These are phyloP conservation scores for Cremastobaeus sp. DNA, from an alignment of 2,888 invertebrate species.

Conservation along the genomic window DNA sequence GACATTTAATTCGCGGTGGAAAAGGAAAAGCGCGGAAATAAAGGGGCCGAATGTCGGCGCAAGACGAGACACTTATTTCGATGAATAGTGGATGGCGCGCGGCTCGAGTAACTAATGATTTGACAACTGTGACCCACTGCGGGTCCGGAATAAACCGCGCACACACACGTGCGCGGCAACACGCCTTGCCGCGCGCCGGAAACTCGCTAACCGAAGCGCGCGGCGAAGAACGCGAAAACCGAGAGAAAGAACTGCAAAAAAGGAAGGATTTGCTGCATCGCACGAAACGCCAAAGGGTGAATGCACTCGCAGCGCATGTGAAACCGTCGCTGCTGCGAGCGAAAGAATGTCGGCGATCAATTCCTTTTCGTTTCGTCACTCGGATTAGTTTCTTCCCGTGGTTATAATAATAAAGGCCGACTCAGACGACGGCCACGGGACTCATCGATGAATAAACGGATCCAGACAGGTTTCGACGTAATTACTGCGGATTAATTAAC, in stretches of 20 bases:
- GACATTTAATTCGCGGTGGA: slow-evolving; percentile 27
- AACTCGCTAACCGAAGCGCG: slow-evolving; percentile 16
- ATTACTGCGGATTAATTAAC: too few species aligned
- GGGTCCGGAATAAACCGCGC: slow-evolving; percentile 41
- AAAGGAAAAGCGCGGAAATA: slow-evolving; percentile 4
- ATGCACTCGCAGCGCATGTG: slow-evolving; percentile 30
- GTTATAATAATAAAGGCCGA: too few species aligned
- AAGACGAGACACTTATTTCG: slow-evolving; percentile 23
- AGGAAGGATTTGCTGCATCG: slow-evolving; percentile 7
- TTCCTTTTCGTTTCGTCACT: slow-evolving; percentile 7
- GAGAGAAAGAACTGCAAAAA: slow-evolving; percentile 1
- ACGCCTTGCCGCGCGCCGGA: slow-evolving; percentile 21
- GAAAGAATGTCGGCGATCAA: slow-evolving; percentile 17
- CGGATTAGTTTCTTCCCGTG: too few species aligned
- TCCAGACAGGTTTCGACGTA: too few species aligned
- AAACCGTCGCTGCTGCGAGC: slow-evolving; percentile 8
- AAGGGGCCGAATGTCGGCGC: background rate
- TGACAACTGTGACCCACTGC: slow-evolving; percentile 53
- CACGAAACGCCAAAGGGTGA: slow-evolving; percentile 37
- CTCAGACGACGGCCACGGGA: too few species aligned
- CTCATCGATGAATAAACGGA: too few species aligned
- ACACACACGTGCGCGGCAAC: background rate
- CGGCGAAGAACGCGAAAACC: slow-evolving; percentile 2
- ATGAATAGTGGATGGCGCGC: slow-evolving; percentile 31
- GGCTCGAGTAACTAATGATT: slow-evolving; percentile 39